phyloP scores from a whole-genome alignment of 2,113 vertebrate species.

The Notechis scutatus region DNA sequence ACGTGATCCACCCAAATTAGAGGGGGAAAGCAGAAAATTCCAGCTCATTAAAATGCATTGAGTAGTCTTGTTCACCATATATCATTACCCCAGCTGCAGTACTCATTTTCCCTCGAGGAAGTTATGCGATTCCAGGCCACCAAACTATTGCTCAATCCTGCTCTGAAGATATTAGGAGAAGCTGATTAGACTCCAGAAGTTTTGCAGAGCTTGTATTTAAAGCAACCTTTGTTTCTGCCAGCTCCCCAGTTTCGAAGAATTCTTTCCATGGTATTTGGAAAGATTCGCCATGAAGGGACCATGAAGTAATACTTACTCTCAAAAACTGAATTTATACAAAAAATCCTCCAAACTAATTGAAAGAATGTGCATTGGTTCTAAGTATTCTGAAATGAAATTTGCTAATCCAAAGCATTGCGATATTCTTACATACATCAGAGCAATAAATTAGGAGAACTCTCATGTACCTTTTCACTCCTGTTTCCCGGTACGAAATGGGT shows the following conservation, averaged over 20 bases:
- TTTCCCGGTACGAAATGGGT: slow-evolving; percentile 4
- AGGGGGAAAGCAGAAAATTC: background rate
- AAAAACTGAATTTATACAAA: background rate
- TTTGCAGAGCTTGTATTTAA: background rate
- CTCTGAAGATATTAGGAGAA: no score
- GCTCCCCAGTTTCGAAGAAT: background rate
- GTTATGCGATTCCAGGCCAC: background rate
- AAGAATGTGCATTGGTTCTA: background rate
- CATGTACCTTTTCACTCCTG: background rate
- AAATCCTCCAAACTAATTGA: background rate
- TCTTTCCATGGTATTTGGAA: background rate
- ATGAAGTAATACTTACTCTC: background rate
- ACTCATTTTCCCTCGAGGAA: background rate
- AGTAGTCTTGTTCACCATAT: background rate
- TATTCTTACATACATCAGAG: background rate
- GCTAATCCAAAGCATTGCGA: background rate
- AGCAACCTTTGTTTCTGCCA: background rate
- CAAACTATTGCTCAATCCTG: background rate
- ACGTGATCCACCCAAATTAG: background rate
- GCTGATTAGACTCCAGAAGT: no score
- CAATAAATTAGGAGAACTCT: background rate
- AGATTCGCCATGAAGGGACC: background rate
- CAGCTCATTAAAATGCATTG: background rate
- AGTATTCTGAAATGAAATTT: background rate
- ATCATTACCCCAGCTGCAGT: background rate